A percentile compares a stretch with the other conserved stretches of the same genome.
Evolutionary conservation across 2,888 invertebrate species (phyloP).

Genomic region (Pycnomerus fuliginosus): DNA sequence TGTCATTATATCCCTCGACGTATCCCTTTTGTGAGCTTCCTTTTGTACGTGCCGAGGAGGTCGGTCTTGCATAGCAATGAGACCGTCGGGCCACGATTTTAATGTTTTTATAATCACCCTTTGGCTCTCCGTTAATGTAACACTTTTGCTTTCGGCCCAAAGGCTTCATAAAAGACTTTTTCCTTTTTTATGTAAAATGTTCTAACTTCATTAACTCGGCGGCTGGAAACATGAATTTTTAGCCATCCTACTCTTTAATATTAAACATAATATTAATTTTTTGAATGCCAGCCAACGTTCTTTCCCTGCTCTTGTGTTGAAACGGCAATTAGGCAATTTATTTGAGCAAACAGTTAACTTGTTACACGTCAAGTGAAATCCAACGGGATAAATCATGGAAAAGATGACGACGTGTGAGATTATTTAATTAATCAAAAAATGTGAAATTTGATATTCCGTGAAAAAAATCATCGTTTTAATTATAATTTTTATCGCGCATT

Average conservation of each 20-base stretch:
- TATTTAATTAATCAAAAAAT: background rate
- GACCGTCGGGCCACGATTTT: conserved; percentile 46
- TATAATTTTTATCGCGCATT: background rate
- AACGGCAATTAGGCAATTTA: background rate
- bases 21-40: conserved; percentile 50
- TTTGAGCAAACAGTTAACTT: background rate
- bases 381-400: background rate
- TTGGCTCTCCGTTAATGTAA: conserved; percentile 38
- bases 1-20: conserved; percentile 48
- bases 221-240: conserved; percentile 36
- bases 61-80: conserved; percentile 53
- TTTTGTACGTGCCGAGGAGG: conserved; percentile 47
- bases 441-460: conserved; percentile 1
- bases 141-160: conserved; percentile 49
- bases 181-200: conserved; percentile 52
- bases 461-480: conserved; percentile 1
- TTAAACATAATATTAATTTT: conserved; percentile 24
- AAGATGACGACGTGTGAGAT: background rate
- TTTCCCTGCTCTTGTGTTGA: background rate
- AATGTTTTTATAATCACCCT: conserved; percentile 54
- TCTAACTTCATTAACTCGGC: conserved; percentile 44
- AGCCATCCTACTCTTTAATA: conserved; percentile 20
- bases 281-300: no score
- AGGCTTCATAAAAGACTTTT: conserved; percentile 48
- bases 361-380: background rate